phyloP scores from a whole-genome alignment of 2,888 invertebrate genomes.

The Patella caerulea region DNA sequence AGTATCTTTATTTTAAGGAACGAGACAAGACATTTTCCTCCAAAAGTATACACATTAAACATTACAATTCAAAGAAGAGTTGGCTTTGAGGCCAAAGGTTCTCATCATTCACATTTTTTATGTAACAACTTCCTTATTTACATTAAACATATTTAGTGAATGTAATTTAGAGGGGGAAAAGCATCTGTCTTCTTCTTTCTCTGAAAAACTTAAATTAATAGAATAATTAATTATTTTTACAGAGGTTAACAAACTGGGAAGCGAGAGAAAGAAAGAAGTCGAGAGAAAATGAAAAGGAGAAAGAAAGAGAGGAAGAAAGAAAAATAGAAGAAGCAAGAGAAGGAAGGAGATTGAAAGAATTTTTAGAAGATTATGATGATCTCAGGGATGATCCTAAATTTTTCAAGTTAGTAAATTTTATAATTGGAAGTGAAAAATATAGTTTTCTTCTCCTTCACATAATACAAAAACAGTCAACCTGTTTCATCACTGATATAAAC shows the following conservation, averaged over 20 bases:
- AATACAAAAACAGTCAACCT: conserved; percentile 10
- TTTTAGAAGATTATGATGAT: conserved; percentile 99
- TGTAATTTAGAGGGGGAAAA: no score
- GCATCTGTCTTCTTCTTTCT: no score
- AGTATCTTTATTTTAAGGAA: neutral
- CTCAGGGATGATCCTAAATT: conserved; percentile 97
- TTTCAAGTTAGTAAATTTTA: conserved; percentile 80
- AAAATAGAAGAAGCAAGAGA: conserved; percentile 88
- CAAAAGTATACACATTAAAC: no score
- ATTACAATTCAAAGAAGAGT: no score
- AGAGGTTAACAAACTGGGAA: conserved; percentile 77
- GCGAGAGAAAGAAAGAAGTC: conserved; percentile 72
- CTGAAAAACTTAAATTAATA: no score
- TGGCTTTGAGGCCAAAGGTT: no score
- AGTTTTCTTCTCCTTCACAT: neutral
- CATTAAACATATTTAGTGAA: no score
- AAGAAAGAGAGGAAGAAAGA: conserved; percentile 86
- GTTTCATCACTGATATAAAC: neutral
- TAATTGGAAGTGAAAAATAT: neutral
- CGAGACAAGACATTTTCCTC: no score
- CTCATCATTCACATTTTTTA: no score
- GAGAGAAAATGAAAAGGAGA: conserved; percentile 91
- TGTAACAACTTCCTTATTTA: no score
- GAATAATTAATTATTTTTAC: conserved; percentile 20
- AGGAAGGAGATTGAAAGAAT: conserved; percentile 94